Evolutionary conservation across 2,113 vertebrate genomes (phyloP).

Genomic region (Spheniscus mendiculus): DNA sequence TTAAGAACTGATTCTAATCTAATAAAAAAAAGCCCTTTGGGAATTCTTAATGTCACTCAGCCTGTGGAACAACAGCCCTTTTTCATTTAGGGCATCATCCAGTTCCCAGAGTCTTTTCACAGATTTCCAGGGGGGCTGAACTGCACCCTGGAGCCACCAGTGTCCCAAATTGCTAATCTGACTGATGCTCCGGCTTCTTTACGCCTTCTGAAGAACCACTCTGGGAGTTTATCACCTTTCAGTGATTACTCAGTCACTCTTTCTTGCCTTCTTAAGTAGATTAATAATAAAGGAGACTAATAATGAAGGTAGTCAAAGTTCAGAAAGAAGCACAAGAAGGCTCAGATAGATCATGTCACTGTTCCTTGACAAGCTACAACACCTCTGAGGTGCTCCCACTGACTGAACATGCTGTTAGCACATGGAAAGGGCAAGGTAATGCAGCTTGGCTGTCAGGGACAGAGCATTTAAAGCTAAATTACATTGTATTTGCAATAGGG

Average conservation of each 20-base stretch:
- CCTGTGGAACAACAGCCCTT: slow-evolving; percentile 26
- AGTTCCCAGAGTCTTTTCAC: background rate
- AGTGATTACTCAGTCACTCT: background rate
- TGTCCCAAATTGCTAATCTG: background rate
- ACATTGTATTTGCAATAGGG: background rate
- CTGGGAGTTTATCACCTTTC: background rate
- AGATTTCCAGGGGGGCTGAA: background rate
- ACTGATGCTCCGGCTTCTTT: background rate
- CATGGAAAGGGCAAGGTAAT: background rate
- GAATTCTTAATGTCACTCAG: slow-evolving; percentile 38
- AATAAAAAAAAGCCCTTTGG: background rate
- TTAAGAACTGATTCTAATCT: slow-evolving; percentile 60
- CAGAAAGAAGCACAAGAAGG: background rate
- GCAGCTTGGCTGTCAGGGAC: background rate
- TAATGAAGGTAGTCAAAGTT: background rate
- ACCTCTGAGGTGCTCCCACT: background rate
- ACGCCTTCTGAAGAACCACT: background rate
- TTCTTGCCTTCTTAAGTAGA: background rate
- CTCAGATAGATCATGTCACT: background rate
- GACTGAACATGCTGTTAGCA: background rate
- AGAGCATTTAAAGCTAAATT: background rate
- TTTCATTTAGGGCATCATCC: slow-evolving; percentile 24
- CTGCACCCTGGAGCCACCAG: background rate
- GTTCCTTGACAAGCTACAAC: background rate
- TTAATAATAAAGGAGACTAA: background rate